Conservation (phyloP, 2,888 invertebrate species). For the Agrilus cyanescens region DNA sequence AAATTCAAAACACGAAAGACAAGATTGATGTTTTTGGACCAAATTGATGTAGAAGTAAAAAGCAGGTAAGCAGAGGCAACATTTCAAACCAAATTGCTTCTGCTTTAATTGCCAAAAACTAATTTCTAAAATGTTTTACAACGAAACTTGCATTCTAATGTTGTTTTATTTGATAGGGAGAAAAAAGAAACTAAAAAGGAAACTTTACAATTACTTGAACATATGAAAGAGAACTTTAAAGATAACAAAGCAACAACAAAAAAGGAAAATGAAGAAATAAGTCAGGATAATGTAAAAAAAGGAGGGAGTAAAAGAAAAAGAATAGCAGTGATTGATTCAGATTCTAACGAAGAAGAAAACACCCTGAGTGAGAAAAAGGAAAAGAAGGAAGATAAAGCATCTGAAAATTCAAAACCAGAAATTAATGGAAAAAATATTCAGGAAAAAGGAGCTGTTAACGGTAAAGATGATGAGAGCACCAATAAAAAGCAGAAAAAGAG, state of each 20-base stretch:
- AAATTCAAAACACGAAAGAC: background rate
- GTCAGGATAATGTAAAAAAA: constrained; percentile 23
- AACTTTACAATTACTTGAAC: background rate
- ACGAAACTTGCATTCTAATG: no score
- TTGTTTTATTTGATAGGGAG: background rate
- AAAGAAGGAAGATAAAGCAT: constrained; percentile 25
- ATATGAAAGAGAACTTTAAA: no score
- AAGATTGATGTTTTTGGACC: background rate
- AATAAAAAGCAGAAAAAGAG: constrained; percentile 7
- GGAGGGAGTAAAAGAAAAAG: constrained; percentile 28
- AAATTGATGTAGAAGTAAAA: background rate
- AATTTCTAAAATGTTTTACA: no score
- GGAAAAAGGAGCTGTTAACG: constrained; percentile 14
- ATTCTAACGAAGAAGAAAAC: constrained; percentile 13
- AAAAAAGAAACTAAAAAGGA: background rate
- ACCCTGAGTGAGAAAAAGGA: constrained; percentile 11
- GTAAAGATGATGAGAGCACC: constrained; percentile 9
- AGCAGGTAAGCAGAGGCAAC: background rate
- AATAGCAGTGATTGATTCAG: constrained; percentile 15
- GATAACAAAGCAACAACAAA: background rate
- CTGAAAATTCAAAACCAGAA: constrained; percentile 31
- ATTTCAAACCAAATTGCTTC: background rate
- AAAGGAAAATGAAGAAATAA: background rate
- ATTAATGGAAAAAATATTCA: constrained; percentile 16
- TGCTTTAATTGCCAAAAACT: no score